phyloP scores from a whole-genome alignment of 2,113 vertebrate species.

The Verasper variegatus region DNA sequence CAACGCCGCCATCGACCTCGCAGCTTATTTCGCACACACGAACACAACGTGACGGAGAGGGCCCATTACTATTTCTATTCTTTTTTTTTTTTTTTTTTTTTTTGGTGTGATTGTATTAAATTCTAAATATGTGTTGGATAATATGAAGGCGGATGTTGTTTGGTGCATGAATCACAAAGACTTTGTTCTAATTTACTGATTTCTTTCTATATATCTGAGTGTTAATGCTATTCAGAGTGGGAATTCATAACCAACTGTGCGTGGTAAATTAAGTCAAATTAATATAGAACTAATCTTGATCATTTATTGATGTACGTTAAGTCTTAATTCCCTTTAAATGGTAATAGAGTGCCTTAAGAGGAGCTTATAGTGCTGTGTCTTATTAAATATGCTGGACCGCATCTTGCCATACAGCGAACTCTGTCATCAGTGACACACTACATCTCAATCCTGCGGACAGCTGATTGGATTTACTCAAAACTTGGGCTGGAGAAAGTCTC shows the following conservation, averaged over 20 bases:
- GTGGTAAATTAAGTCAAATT: slow-evolving; percentile 58
- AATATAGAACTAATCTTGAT: slow-evolving; percentile 39
- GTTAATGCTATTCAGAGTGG: not conserved
- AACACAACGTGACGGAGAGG: slow-evolving; percentile 36
- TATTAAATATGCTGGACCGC: slow-evolving; percentile 74
- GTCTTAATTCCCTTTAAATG: slow-evolving; percentile 74
- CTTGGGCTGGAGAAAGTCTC: slow-evolving; percentile 75
- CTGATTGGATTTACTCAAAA: slow-evolving; percentile 84
- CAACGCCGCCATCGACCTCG: slow-evolving; percentile 63
- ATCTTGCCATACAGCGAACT: slow-evolving; percentile 56
- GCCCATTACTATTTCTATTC: slow-evolving; percentile 32
- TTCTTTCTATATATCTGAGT: slow-evolving; percentile 13
- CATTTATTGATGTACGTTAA: slow-evolving; percentile 70
- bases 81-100: slow-evolving; percentile 11
- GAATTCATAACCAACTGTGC: not conserved
- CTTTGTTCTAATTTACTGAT: slow-evolving; percentile 20
- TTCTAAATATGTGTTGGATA: not conserved
- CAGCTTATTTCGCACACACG: slow-evolving; percentile 61
- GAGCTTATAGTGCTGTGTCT: slow-evolving; percentile 60
- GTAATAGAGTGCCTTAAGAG: slow-evolving; percentile 71
- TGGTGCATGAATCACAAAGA: too few relatives aligned
- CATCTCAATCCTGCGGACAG: slow-evolving; percentile 76
- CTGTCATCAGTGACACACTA: slow-evolving; percentile 77
- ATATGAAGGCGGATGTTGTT: too few relatives aligned
- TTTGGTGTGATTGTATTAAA: not conserved